Evolutionary conservation across 2,113 vertebrate species (phyloP), one percentile per base, ranked within the genome.

Genomic region (Meleagris gallopavo): DNA sequence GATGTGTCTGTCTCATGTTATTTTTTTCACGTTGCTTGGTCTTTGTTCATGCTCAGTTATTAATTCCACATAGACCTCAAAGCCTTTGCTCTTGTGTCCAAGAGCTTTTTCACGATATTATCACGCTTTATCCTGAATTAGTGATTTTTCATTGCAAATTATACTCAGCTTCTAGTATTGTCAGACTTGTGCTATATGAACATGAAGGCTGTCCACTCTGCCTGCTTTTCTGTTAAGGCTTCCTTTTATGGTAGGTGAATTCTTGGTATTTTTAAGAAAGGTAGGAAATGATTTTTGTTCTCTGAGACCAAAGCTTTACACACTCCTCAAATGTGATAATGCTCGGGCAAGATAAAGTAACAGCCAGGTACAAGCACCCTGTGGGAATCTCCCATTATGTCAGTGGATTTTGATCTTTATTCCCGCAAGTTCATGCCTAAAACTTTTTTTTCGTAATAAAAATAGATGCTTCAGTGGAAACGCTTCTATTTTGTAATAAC

Each of bases 381-480:
- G 24, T 74, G 43, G 83, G 80, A 81, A 60, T 67, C 46, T 92
- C 61, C 69, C 61, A 43, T 81, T 86, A 32, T 64, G 25, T 87
- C 52, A 75, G 41, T 34, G 52, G 43, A 30, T 72, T 95, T 94
- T 95, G 73, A 67, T 89, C 57, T 82, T 75, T 89, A 74, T 72
- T 94, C 38, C 2, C 22, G 3, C 25, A 86, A 83, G 67, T 75
- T 88, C 36, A 43, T 78, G 25, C 20, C 65, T 55, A 36, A 65
- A 87, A 41, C 7, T 24, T n/a, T 65, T 24, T 40, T 90, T 79
- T 52, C 30, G 21, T 30, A 36, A 71, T 75, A 70, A 86, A 86
- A 88, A 60, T 45, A 74, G 40, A 12, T 50, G 2, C 13, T 64
- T 93, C 24, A 34, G 4, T 64, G n/a, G 38, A 71, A 60, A 9